A percentile compares a stretch with the other conserved stretches of the same genome.
Evolutionary conservation across 2,797 vertebrate species (phyloP).

Genomic region (Siniperca scherzeri): DNA sequence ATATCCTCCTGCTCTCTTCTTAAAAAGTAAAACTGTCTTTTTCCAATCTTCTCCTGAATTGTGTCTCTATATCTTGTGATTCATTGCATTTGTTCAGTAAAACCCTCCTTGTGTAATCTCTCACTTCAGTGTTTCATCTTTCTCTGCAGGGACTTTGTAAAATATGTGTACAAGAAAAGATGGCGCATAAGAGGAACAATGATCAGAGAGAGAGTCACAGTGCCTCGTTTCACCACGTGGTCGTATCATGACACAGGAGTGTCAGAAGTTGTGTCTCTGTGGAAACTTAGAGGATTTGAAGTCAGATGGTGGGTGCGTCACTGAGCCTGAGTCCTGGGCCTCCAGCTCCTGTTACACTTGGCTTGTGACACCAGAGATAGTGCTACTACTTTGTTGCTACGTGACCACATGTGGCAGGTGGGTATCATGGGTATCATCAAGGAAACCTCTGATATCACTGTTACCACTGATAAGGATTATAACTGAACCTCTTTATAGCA

Average conservation of each 20-base stretch:
- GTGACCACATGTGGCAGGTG: slow-evolving; percentile 34
- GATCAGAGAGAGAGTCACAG: slow-evolving; percentile 38
- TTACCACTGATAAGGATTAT: background rate
- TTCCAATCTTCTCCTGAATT: background rate
- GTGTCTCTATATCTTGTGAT: background rate
- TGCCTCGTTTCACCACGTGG: slow-evolving; percentile 38
- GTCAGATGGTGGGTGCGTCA: slow-evolving; percentile 70
- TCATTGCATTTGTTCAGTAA: background rate
- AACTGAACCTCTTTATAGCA: background rate
- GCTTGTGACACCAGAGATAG: slow-evolving; percentile 49
- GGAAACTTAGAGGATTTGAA: slow-evolving; percentile 69
- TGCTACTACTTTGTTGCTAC: slow-evolving; percentile 41
- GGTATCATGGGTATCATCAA: slow-evolving; percentile 17
- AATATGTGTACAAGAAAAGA: slow-evolving; percentile 2
- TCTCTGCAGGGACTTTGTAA: slow-evolving; percentile 5
- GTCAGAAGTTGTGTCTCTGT: slow-evolving; percentile 70
- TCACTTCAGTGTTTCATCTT: slow-evolving; percentile 14
- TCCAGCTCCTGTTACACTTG: slow-evolving; percentile 59
- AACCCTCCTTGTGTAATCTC: background rate
- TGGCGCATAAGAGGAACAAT: slow-evolving; percentile 15
- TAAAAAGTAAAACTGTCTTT: background rate
- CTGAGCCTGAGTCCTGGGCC: slow-evolving; percentile 40
- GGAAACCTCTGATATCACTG: background rate
- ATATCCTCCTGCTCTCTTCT: background rate
- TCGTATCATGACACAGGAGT: slow-evolving; percentile 59